Base-by-base conservation (phyloP, 2,113 vertebrate species). In the Mixornis gularis region DNA sequence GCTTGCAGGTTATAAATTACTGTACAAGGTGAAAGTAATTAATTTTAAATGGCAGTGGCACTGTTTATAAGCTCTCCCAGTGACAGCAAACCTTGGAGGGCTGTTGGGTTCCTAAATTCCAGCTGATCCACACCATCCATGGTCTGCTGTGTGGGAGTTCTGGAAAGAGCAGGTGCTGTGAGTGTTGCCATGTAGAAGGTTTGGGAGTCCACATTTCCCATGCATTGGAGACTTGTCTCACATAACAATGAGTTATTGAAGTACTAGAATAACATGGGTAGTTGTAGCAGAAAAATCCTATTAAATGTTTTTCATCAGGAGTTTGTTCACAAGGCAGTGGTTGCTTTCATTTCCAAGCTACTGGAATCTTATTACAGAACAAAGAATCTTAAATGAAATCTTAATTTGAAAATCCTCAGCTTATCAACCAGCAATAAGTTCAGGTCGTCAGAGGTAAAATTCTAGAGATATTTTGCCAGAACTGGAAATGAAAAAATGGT, bases 311-410 rank as follows among this genome's bases (percentile, higher is more conserved):
- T 72, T 62, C 34, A 26, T 87, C 46, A 30, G 41, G 72, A 58
- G 32, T 65, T 87, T 79, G 21, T 85, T 88, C 53, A 49, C 41
- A 43, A 7, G 52, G 44, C 64, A 46, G 58, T 64, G 46, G 63
- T 72, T 85, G 58, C 30, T 86, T 90, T 94, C 34, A 40, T 90
- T 94, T 74, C 66, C 48, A 89, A 49, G 27, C 36, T 80, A 38
- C 55, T 7, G 5, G 49, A 81, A 79, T 80, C 46, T 85, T 90
- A 70, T 72, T 92, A 70, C 43, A 86, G 89, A 88, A 62, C 43
- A 86, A 66, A 80, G 68, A 83, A 95, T 92, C 66, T 84, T 62
- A 86, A 93, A 85, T 84, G 62, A 85, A 90, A 92, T 94, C 83
- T 95, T 90, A 89, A 90, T 92, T 86, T 86, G 41, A 90, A 94